Conservation (phyloP, 2,888 invertebrate genomes). For the Diarsia brunnea region DNA sequence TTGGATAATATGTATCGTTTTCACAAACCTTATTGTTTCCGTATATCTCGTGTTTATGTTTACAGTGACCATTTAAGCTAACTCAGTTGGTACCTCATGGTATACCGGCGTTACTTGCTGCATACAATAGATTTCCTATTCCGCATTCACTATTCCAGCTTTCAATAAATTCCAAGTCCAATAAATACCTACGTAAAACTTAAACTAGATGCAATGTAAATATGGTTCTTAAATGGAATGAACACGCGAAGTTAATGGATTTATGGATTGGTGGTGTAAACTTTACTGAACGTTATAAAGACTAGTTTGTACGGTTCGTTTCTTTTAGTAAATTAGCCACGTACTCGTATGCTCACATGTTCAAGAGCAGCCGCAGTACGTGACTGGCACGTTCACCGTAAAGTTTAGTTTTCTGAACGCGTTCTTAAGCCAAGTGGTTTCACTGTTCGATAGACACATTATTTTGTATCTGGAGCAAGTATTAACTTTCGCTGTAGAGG, state of each 20-base stretch:
- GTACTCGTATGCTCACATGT: slow-evolving; percentile 64
- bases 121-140: slow-evolving; percentile 58
- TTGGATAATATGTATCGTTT: slow-evolving; percentile 58
- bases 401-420: slow-evolving; percentile 77
- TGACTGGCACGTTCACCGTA: slow-evolving; percentile 61
- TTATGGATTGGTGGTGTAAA: slow-evolving; percentile 2
- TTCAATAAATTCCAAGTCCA: slow-evolving; percentile 28
- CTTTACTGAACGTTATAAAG: not conserved
- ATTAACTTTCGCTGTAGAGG: slow-evolving; percentile 79
- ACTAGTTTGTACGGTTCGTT: slow-evolving; percentile 1
- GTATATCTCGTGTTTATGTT: slow-evolving; percentile 34
- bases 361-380: slow-evolving; percentile 60
- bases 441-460: slow-evolving; percentile 84
- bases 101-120: slow-evolving; percentile 35
- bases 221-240: slow-evolving; percentile 6
- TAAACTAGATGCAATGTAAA: slow-evolving; percentile 4
- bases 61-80: slow-evolving; percentile 41
- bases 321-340: slow-evolving; percentile 64
- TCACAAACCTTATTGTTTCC: slow-evolving; percentile 48
- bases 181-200: slow-evolving; percentile 18
- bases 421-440: slow-evolving; percentile 79
- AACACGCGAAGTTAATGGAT: slow-evolving; percentile 16
- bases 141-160: slow-evolving; percentile 42
- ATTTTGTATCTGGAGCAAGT: slow-evolving; percentile 81
- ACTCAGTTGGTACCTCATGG: slow-evolving; percentile 18